Conservation (phyloP, 2,113 vertebrate species). For the Oenanthe oenanthe region DNA sequence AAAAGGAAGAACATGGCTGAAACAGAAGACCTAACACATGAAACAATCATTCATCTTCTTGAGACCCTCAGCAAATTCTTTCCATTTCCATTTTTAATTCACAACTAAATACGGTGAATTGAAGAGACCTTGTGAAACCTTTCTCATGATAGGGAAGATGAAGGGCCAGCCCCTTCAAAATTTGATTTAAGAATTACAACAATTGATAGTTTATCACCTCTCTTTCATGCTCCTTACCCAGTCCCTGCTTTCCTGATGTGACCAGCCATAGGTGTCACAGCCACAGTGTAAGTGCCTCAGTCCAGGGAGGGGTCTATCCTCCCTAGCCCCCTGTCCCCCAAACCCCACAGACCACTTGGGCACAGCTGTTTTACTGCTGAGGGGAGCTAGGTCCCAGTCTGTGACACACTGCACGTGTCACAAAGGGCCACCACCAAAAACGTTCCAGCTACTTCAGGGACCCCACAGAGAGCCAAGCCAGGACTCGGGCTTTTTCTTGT, state of each 20-base stretch:
- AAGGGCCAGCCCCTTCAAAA: not conserved
- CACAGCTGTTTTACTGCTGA: rapidly evolving
- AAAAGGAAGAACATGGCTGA: not conserved
- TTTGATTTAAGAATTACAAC: not conserved
- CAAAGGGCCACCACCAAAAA: not conserved
- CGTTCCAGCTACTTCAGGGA: not conserved
- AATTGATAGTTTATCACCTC: not conserved
- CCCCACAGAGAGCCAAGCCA: rapidly evolving
- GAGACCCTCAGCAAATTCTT: not conserved
- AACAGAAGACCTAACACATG: not conserved
- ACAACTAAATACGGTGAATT: not conserved
- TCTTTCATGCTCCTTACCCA: not conserved
- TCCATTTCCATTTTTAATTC: constrained; percentile 26
- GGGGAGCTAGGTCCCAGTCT: not conserved
- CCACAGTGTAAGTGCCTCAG: not conserved
- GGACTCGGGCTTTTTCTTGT: not conserved
- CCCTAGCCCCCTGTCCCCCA: no score
- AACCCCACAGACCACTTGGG: rapidly evolving
- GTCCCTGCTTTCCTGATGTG: rapidly evolving
- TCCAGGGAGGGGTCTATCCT: not conserved
- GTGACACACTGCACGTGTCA: rapidly evolving
- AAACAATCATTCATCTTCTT: not conserved
- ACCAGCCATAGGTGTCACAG: rapidly evolving
- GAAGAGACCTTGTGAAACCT: not conserved
- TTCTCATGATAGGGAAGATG: not conserved